A percentile compares a stretch with the other conserved stretches of the same genome.
Evolutionary conservation across 2,888 invertebrate genomes (phyloP).

Genomic region (Ectemnius continuus): DNA sequence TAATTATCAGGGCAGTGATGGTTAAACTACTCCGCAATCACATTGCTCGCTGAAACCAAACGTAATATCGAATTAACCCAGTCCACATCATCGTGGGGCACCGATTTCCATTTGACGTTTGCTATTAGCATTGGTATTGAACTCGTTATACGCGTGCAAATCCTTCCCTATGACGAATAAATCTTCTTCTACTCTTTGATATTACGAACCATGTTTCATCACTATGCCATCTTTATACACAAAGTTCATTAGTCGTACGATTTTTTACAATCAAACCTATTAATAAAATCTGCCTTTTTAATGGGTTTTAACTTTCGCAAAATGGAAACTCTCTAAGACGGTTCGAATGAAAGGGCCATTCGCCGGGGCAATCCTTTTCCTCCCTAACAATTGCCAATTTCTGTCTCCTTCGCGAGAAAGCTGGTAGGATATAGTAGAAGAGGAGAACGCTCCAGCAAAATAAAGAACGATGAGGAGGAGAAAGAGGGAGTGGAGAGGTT

Average conservation of each 20-base stretch:
- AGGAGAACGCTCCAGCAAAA: not conserved
- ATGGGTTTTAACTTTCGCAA: too few relatives aligned
- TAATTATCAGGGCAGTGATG: not conserved
- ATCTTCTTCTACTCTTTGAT: too few relatives aligned
- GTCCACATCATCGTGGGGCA: not conserved
- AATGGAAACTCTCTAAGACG: too few relatives aligned
- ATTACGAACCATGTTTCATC: too few relatives aligned
- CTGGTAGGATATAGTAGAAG: not conserved
- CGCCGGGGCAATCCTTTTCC: not conserved
- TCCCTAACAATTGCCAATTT: not conserved
- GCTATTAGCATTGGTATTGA: not conserved
- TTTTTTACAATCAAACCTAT: too few relatives aligned
- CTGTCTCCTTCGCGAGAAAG: not conserved
- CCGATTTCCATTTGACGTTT: slow-evolving; percentile 1
- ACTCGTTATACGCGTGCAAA: too few relatives aligned
- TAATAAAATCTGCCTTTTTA: too few relatives aligned
- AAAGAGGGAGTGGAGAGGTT: not conserved
- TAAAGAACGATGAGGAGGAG: not conserved
- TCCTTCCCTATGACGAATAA: too few relatives aligned
- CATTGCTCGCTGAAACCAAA: not conserved
- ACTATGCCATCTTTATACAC: too few relatives aligned
- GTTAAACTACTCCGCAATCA: not conserved
- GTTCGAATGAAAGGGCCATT: not conserved
- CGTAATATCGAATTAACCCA: slow-evolving; percentile 3
- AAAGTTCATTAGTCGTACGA: too few relatives aligned